Base-by-base conservation (phyloP, 2,113 vertebrate genomes). In the Mobula birostris region DNA sequence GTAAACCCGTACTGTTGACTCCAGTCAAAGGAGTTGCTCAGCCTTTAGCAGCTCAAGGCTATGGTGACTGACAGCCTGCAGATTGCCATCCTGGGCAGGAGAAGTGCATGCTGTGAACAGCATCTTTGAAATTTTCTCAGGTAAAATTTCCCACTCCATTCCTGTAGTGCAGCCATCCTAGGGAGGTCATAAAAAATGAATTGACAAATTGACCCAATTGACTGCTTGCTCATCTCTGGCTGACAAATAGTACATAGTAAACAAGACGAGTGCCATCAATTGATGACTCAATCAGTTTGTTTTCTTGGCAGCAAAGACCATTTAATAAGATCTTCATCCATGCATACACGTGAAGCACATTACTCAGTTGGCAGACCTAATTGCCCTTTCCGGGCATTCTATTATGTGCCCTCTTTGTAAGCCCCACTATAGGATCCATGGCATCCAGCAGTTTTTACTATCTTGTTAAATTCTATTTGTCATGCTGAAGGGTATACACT, bases 201-300 rank as follows among this genome's bases (percentile, higher is more conserved):
- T 74, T 15, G 66, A 7, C 6, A 36, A 36, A n/a, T 40, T 29
- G 68, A 74, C 36, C 91, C 40, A 72, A 56, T 17, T 14, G 91
- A 93, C 36, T 70, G 90, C 90, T 48, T 40, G 15, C 21, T 93
- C 70, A 72, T 74, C 40, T 29, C 91, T 93, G 70, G 17, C 70
- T 93, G 68, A 74, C 91, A 93, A 72, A 92, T 24, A 36, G 9
- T 72, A 63, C 83, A 87, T 66, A 29, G 70, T 29, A 93, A 36
- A 40, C 32, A 1, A 48, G 36, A 29, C 74, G 90, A 70, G 32
- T 32, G 66, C 88, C 63, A 91, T 36, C 66, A 66, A 70, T 29
- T 93, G 91, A 93, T 93, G 70, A 56, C 91, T 93, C 36, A 93
- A 74, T 93, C 66, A 93, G 21, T 93, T 68, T 93, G 32, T 15